Evolutionary conservation across 1,140 invertebrate species (phyloP).

Genomic region (Bombus affinis): DNA sequence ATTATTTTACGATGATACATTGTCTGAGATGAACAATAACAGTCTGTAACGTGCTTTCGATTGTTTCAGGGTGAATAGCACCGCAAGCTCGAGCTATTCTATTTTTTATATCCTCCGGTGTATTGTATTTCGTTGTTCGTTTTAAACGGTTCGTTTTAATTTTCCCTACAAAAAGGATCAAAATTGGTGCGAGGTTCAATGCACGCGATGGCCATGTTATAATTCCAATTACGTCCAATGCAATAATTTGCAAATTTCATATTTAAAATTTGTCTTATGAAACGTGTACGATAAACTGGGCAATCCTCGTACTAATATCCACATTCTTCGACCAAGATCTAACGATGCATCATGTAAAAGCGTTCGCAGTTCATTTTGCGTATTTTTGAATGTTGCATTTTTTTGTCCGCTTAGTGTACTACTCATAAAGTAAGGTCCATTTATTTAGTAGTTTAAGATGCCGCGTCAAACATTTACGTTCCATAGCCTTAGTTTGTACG

Average conservation of each 20-base stretch:
- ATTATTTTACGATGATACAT: background rate
- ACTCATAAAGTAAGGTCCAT: background rate
- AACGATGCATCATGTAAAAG: background rate
- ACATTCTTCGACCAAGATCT: background rate
- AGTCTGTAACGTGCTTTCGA: background rate
- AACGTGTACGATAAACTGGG: background rate
- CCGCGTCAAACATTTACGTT: background rate
- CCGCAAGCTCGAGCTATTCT: background rate
- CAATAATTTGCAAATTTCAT: background rate
- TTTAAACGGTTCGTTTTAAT: background rate
- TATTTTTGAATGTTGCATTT: background rate
- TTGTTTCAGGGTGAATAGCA: background rate
- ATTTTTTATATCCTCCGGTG: background rate
- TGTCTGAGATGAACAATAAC: background rate
- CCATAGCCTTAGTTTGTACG: too few relatives aligned
- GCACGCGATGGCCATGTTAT: background rate
- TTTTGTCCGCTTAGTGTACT: background rate
- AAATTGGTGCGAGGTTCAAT: background rate
- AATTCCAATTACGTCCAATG: background rate
- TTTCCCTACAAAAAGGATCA: background rate
- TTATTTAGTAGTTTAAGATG: slow-evolving; percentile 3
- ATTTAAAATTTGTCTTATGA: background rate
- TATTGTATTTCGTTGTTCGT: background rate
- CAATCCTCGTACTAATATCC: background rate
- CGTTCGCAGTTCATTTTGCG: background rate